These are phyloP conservation scores for Trochalopteron elliotii DNA, from an alignment of 2,113 vertebrate genomes.

Conservation along the genomic window DNA sequence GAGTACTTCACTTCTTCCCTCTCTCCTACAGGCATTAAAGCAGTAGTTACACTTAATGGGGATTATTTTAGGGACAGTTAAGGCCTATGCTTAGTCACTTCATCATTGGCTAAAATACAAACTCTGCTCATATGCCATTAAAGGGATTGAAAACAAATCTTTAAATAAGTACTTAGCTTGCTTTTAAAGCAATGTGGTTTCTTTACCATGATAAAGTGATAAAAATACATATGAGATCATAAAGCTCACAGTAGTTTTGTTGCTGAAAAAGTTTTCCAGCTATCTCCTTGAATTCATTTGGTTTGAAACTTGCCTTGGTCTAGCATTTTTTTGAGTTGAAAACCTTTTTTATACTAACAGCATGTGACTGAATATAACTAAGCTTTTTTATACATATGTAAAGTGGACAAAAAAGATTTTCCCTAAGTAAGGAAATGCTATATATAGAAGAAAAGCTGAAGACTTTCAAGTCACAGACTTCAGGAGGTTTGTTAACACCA, in stretches of 20 bases:
- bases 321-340: neutral
- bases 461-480: neutral
- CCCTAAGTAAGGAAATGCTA: neutral
- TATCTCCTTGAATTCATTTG: neutral
- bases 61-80: neutral
- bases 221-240: conserved; percentile 22
- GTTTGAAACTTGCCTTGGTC: neutral
- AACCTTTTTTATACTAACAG: neutral
- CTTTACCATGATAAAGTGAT: neutral
- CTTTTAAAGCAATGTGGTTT: neutral
- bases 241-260: neutral
- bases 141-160: neutral
- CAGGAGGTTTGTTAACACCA: neutral
- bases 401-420: neutral
- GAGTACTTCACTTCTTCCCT: neutral
- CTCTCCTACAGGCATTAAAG: neutral
- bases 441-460: neutral
- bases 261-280: neutral
- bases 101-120: neutral
- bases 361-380: neutral
- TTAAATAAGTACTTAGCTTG: neutral
- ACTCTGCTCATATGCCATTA: neutral
- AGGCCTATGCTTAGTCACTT: neutral
- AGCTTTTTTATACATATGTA: neutral
- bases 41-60: neutral